Conservation (phyloP, 2,797 vertebrate species). For the Thunnus albacares region DNA sequence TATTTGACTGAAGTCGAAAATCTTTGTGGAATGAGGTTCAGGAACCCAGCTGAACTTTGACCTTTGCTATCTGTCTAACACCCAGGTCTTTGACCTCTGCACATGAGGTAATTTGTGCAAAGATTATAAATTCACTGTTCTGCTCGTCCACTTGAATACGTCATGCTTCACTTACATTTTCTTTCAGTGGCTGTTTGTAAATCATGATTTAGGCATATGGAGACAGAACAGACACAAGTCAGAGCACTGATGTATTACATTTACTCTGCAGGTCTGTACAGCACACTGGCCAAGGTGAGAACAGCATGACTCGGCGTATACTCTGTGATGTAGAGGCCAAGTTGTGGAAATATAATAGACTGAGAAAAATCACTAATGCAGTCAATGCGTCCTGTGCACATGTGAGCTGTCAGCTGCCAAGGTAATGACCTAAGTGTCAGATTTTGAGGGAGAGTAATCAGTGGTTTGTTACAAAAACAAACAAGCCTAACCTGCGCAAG, state of each 20-base stretch:
- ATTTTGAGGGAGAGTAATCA: conserved; percentile 50
- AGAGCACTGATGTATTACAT: not conserved
- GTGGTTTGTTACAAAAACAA: conserved; percentile 44
- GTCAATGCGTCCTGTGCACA: not conserved
- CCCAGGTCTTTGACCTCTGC: conserved; percentile 55
- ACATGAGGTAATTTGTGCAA: not conserved
- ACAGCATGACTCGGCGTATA: not conserved
- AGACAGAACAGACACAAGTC: not conserved
- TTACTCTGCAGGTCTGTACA: conserved; percentile 1
- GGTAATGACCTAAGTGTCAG: conserved; percentile 64
- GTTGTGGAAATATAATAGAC: not conserved
- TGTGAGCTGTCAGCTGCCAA: not conserved
- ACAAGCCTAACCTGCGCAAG: conserved; percentile 28
- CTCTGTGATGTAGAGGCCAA: not conserved
- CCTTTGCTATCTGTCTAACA: conserved; percentile 57
- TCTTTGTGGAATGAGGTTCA: conserved; percentile 11
- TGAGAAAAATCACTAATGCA: not conserved
- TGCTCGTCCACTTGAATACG: not conserved
- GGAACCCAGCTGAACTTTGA: conserved; percentile 22
- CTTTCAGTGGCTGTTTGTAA: not conserved
- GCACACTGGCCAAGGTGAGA: not conserved
- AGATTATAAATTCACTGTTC: not conserved
- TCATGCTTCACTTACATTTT: not conserved
- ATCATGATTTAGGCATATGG: not conserved
- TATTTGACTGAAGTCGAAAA: not conserved